Percentiles rank a stretch among this genome's conserved stretches.
These are phyloP conservation scores for Mesoclemmys tuberculata DNA, from an alignment of 2,113 vertebrate species.

Conservation along the genomic window DNA sequence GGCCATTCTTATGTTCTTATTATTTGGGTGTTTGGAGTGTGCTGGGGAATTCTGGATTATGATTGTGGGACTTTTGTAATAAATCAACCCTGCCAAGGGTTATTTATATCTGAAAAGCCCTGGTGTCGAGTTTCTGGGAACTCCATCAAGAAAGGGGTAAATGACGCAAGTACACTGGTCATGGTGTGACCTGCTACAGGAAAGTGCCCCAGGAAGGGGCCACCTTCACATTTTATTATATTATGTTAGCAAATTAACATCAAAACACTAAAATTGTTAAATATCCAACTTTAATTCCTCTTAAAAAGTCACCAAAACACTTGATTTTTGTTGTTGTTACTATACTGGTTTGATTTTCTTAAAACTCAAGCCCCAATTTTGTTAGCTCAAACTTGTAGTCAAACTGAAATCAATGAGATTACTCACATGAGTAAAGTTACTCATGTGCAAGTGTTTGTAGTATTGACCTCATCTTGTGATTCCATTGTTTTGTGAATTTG, in stretches of 20 bases:
- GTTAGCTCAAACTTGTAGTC: not conserved
- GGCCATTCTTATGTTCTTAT: not conserved
- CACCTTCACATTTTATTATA: not conserved
- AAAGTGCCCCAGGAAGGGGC: not conserved
- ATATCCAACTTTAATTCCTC: not conserved
- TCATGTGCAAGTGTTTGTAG: not conserved
- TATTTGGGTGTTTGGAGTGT: not conserved
- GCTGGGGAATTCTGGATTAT: not conserved
- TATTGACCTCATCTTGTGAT: not conserved
- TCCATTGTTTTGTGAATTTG: not conserved
- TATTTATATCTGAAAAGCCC: not conserved
- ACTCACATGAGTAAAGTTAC: not conserved
- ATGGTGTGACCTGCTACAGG: not conserved
- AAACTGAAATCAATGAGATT: not conserved
- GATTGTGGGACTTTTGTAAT: not conserved
- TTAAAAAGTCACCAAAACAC: not conserved
- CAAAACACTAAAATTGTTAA: not conserved
- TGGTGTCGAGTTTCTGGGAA: not conserved
- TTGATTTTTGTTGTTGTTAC: not conserved
- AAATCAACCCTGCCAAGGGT: not conserved
- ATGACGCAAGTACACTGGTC: not conserved
- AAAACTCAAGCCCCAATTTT: not conserved
- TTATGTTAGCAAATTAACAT: not conserved
- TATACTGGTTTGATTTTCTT: not conserved
- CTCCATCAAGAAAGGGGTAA: not conserved